Conservation (phyloP, 2,888 invertebrate genomes). For the Oligia latruncula region DNA sequence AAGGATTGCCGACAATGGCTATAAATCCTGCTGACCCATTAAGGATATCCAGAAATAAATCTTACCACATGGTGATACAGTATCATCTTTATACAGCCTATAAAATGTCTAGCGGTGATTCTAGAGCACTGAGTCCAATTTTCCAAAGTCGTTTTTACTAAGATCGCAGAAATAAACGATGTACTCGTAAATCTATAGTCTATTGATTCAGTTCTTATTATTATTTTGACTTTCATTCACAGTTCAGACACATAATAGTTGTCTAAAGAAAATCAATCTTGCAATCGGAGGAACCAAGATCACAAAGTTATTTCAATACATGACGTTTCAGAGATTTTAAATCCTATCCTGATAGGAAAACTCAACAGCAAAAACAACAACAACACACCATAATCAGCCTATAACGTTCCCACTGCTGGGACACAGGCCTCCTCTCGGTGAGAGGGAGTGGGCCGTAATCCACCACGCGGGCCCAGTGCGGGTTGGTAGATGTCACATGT, state of each 20-base stretch:
- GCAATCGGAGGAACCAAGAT: background rate
- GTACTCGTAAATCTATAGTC: no score
- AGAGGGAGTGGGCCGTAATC: no score
- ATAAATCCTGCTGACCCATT: conserved; percentile 65
- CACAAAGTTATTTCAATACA: background rate
- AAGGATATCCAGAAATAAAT: conserved; percentile 54
- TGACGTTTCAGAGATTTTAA: background rate
- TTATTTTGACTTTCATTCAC: background rate
- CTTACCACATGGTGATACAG: conserved; percentile 35
- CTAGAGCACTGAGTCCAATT: background rate
- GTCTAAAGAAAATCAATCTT: background rate
- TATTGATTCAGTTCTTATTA: background rate
- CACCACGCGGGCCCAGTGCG: no score
- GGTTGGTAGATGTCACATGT: no score
- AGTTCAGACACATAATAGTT: background rate
- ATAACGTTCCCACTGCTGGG: no score
- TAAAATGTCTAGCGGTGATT: conserved; percentile 21
- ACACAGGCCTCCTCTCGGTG: no score
- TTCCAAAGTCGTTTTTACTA: background rate
- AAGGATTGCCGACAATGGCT: conserved; percentile 59
- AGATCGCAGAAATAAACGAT: background rate
- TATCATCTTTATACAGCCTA: conserved; percentile 22
- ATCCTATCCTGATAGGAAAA: background rate
- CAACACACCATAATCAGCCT: no score
- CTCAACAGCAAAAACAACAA: background rate